Evolutionary conservation across 2,797 vertebrate species (phyloP).

Genomic region (Tauraco hartlaubi): DNA sequence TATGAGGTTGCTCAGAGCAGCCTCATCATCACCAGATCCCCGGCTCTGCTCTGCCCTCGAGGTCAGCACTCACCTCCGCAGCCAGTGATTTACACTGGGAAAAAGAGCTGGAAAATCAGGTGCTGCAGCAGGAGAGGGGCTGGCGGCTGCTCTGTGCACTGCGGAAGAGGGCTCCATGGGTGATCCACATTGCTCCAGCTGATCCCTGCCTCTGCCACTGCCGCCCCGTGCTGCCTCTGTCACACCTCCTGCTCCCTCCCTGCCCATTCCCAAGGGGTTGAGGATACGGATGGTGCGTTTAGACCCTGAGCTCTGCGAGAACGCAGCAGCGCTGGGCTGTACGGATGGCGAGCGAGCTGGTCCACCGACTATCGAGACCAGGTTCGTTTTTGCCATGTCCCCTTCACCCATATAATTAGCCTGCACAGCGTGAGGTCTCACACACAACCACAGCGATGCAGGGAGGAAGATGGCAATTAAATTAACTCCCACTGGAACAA

Average conservation of each 20-base stretch:
- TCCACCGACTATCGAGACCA: accelerated
- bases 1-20: background rate
- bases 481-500: slow-evolving; percentile 44
- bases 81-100: background rate
- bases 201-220: background rate
- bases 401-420: background rate
- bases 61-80: background rate
- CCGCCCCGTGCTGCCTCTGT: background rate
- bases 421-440: background rate
- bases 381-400: background rate
- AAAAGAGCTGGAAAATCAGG: background rate
- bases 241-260: accelerated
- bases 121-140: background rate
- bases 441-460: background rate
- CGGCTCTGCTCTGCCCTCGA: background rate
- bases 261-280: background rate
- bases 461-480: slow-evolving; percentile 47
- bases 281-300: background rate
- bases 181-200: background rate
- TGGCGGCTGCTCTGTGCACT: background rate
- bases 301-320: background rate
- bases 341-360: background rate
- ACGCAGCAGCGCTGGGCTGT: accelerated
- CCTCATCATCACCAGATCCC: background rate
- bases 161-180: background rate